Conservation (phyloP, 2,113 vertebrate genomes). For the Takifugu flavidus region DNA sequence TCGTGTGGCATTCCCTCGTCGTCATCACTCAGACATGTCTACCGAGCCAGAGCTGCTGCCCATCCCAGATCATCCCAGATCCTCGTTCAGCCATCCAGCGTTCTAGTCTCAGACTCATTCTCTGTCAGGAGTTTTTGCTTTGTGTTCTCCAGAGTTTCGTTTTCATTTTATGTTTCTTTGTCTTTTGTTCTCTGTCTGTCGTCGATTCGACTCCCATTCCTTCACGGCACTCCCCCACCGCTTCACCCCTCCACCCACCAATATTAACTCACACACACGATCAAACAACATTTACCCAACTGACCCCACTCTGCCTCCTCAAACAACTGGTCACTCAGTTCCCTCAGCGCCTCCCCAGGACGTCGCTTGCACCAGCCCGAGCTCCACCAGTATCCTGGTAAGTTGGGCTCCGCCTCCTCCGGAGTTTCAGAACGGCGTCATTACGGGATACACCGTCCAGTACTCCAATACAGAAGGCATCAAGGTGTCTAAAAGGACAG, state of each 20-base stretch:
- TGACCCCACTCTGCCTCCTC: conserved; percentile 37
- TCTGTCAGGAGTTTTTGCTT: conserved; percentile 5
- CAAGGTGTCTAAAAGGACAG: conserved; percentile 81
- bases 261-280: conserved; percentile 53
- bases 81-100: conserved; percentile 54
- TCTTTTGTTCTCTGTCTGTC: conserved; percentile 83
- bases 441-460: conserved; percentile 91
- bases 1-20: conserved; percentile 63
- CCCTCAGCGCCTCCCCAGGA: conserved; percentile 95
- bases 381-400: conserved; percentile 97
- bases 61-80: conserved; percentile 75
- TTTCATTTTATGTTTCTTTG: conserved; percentile 76
- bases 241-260: conserved; percentile 55
- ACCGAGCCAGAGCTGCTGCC: conserved; percentile 76
- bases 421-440: conserved; percentile 90
- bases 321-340: conserved; percentile 84
- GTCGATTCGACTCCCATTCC: conserved; percentile 77
- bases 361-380: conserved; percentile 91
- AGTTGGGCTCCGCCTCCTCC: conserved; percentile 92
- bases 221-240: conserved; percentile 55
- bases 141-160: conserved; percentile 62
- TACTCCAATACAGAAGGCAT: conserved; percentile 83
- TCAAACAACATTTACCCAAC: conserved; percentile 57
- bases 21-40: conserved; percentile 76
- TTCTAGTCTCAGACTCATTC: conserved; percentile 43